These are phyloP conservation scores for Andrena haemorrhoa DNA, from an alignment of 2,888 invertebrate genomes.

Conservation along the genomic window DNA sequence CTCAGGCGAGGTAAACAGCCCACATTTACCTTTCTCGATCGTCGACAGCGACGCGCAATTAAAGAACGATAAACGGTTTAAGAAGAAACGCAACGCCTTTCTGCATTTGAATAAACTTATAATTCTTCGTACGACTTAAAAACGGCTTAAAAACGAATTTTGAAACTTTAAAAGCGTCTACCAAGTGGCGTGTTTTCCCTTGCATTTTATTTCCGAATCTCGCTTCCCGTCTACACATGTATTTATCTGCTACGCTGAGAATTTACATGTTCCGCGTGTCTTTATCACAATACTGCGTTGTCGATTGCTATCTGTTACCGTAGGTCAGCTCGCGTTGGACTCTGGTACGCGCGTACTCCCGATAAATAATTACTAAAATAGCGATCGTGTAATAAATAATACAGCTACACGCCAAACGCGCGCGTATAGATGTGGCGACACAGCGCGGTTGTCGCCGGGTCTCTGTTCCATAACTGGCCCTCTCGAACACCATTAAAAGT, in stretches of 20 bases:
- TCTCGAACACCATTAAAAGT: not conserved
- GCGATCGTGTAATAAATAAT: conserved; percentile 72
- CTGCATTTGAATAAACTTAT: not conserved
- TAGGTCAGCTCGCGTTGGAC: conserved; percentile 36
- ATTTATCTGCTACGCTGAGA: not conserved
- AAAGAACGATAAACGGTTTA: too few relatives aligned
- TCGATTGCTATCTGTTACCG: conserved; percentile 46
- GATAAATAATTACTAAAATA: conserved; percentile 73
- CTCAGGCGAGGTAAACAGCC: too few relatives aligned
- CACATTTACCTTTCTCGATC: too few relatives aligned
- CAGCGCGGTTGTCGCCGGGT: not conserved
- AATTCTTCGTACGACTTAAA: too few relatives aligned
- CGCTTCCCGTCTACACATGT: not conserved
- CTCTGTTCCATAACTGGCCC: conserved; percentile 21
- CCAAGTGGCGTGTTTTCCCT: not conserved
- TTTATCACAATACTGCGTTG: conserved; percentile 75
- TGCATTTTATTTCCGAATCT: not conserved
- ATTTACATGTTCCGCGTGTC: conserved; percentile 33
- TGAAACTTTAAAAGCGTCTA: not conserved
- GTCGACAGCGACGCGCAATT: too few relatives aligned
- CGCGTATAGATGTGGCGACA: conserved; percentile 7
- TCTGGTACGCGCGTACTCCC: conserved; percentile 35
- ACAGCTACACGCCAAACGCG: conserved; percentile 30
- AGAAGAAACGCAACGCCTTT: too few relatives aligned
- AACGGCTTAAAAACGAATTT: not conserved